Base-by-base conservation (phyloP, 2,888 invertebrate genomes). In the Pammene aurita region DNA sequence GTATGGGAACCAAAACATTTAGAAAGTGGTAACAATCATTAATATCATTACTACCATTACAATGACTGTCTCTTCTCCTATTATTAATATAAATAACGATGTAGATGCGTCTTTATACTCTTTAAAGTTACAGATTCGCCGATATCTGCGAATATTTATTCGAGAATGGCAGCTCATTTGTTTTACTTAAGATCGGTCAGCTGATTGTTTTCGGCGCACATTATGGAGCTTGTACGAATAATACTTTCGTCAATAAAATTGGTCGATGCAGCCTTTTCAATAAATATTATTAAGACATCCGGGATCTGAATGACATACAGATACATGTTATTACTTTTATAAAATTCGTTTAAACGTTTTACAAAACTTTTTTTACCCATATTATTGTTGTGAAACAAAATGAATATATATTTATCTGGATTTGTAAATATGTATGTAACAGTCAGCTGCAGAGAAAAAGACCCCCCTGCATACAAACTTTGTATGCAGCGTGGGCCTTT, bases 131-230 rank as follows among this genome's bases (percentile, higher is more conserved):
- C 41, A 41, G 55, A 56, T 65, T 10, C 16, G 14, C 54, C 42
- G 52, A 63, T 54, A 63, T 44, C 54, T 34, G 46, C 14, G 6
- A 46, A 56, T 26, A 13, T 26, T 14, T 26, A 13, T 26, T 14
- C 55, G 34, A 41, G 42, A 67, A 34, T 50, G 56, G 57, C 60
- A 64, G 58, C 54, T 69, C 55, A 60, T 69, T 64, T 69, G 60
- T 69, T 69, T 46, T 54, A 34, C 52, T 11, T 44, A 13, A 52
- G 50, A 66, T 58, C 34, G n/a, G 48, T 7, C 26, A 9, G 16
- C 9, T 42, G 66, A 42, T 66, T 56, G 50, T 62, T 44, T 58
- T 44, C 26, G 34, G 13, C 18, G 42, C n/a, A n/a, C 13, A 26
- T 26, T 52, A 52, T 34, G 34, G 7, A 16, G 48, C 48, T 52